A percentile compares a stretch with the other conserved stretches of the same genome.
phyloP scores from a whole-genome alignment of 2,888 invertebrate species.

The Doris montereyensis region DNA sequence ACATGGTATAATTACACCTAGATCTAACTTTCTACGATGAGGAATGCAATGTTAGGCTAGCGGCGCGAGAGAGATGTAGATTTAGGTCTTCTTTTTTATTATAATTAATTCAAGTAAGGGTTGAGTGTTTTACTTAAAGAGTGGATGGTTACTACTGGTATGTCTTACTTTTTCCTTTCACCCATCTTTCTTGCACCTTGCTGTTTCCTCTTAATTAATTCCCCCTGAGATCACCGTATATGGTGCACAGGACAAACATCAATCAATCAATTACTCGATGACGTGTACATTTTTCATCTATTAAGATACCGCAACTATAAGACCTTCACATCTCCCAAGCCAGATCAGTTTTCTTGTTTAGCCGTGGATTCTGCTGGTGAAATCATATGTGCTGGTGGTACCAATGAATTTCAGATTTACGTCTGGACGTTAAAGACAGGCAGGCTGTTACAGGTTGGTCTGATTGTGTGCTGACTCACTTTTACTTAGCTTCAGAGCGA shows the following conservation, averaged over 20 bases:
- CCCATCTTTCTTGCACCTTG: background rate
- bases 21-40: too few relatives aligned
- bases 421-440: constrained; percentile 97
- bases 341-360: constrained; percentile 92
- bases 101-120: too few relatives aligned
- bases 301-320: constrained; percentile 96
- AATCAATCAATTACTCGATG: background rate
- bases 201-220: background rate
- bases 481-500: background rate
- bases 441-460: constrained; percentile 84
- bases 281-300: background rate
- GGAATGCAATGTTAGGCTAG: too few relatives aligned
- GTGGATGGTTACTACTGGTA: too few relatives aligned
- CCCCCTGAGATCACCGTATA: too few relatives aligned
- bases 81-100: too few relatives aligned
- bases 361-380: constrained; percentile 92
- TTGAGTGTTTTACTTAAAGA: too few relatives aligned
- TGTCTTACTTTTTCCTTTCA: too few relatives aligned
- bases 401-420: constrained; percentile 94
- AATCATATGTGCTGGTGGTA: constrained; percentile 93
- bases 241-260: too few relatives aligned
- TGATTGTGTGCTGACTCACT: background rate
- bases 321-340: constrained; percentile 91
- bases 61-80: too few relatives aligned
- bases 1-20: too few relatives aligned